These are phyloP conservation scores for Gallinago media DNA, from an alignment of 2,113 vertebrate genomes.

Conservation along the genomic window DNA sequence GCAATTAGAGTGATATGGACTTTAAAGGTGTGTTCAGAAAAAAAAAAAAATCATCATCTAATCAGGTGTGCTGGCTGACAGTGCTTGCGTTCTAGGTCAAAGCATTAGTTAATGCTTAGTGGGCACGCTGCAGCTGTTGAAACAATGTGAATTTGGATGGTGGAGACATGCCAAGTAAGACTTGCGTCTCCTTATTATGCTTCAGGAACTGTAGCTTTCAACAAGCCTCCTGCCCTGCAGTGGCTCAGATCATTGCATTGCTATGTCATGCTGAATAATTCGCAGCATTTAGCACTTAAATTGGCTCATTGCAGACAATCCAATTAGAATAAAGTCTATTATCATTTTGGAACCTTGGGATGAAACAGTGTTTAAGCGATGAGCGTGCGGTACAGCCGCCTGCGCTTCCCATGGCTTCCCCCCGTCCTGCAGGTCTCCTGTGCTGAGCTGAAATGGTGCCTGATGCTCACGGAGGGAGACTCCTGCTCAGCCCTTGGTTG, in stretches of 20 bases:
- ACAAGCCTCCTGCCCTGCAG: conserved; percentile 80
- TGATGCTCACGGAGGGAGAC: background rate
- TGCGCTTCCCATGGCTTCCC: background rate
- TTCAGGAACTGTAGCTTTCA: conserved; percentile 74
- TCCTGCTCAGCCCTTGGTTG: background rate
- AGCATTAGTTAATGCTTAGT: conserved; percentile 66
- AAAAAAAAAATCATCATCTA: conserved; percentile 64
- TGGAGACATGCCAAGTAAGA: conserved; percentile 71
- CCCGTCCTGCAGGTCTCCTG: conserved; percentile 3
- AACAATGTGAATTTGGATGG: conserved; percentile 58
- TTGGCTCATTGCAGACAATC: conserved; percentile 87
- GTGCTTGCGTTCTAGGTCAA: conserved; percentile 71
- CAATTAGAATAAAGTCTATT: conserved; percentile 87
- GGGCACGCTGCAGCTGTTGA: conserved; percentile 67
- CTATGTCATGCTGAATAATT: conserved; percentile 92
- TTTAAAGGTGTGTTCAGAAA: conserved; percentile 16
- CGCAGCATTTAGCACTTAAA: conserved; percentile 90
- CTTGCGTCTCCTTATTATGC: conserved; percentile 61
- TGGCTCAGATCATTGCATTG: conserved; percentile 87
- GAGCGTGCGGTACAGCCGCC: conserved; percentile 42
- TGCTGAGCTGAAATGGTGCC: background rate
- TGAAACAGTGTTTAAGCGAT: conserved; percentile 74
- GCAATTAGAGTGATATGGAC: background rate
- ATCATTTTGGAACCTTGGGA: conserved; percentile 84
- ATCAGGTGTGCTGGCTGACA: conserved; percentile 47